Evolutionary conservation across 2,888 invertebrate genomes (phyloP), one percentile per base, ranked within the genome.

Genomic region (Pogonocherus hispidulus): DNA sequence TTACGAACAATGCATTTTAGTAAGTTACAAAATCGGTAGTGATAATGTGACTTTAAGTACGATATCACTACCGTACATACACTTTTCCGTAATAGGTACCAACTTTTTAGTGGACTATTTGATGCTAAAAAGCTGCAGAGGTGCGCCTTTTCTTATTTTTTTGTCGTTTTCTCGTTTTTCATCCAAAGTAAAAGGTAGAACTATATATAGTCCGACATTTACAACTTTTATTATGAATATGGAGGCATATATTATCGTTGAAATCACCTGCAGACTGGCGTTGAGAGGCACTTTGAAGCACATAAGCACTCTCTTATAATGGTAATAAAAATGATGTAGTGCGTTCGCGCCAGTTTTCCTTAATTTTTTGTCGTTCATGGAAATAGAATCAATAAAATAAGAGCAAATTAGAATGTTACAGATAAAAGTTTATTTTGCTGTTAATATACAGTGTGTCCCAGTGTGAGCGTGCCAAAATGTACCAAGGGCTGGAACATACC

Each of bases 221-320:
- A 60, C 32, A 47, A 41, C 20, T 5, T 47, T n/a, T 60, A 27
- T 60, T 46, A 47, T 60, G 44, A 47, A 60, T 51, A 51, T 51
- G 14, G 4, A 11, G 20, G 16, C 51, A 51, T 27, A 51, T 27
- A 41, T 41, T 41, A 16, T 41, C 41, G 41, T n/a, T 4, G 16
- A 41, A 41, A 41, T 41, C n/a, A 41, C 41, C 41, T 41, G 5
- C 41, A 14, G 14, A 9, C 1, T n/a, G 5, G 41, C 41, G 41
- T 5, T 41, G 41, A 41, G 14, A 41, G n/a, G 41, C 41, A n/a
- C 41, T 41, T 41, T 41, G 41, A 41, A 41, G 41, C n/a, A 41
- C 41, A n/a, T 41, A 41, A 41, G 41, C n/a, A 2, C 16, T 41
- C 3, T 14, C 14, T 41, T 41, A 16, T n/a, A 41, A 41, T 4